Base-by-base conservation (phyloP, 2,113 vertebrate genomes). In the Agapornis roseicollis region DNA sequence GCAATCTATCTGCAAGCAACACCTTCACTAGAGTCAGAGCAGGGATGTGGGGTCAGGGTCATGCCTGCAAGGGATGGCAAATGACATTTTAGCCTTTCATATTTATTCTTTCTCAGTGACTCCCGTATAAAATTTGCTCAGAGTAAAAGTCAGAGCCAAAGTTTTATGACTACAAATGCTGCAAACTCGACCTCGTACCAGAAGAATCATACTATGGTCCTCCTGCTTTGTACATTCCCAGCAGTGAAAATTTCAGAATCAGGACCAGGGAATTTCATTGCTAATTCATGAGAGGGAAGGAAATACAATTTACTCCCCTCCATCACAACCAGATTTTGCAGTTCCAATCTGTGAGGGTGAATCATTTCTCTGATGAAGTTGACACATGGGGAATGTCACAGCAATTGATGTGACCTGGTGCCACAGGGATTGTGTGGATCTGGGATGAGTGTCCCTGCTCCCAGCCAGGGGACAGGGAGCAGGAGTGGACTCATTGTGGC, bases 1-100 rank as follows among this genome's bases (percentile, higher is more conserved):
- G 19, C 50, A 52, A 20, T 17, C 37, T 9, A 3, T 11, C 41
- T 50, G 73, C 35, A 15, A 1, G 71, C 29, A n/a, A 6, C 1
- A 0, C 6, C 70, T 17, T 24, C 39, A 0, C 3, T 0, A 22
- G 42, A 23, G 11, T 1, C 56, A 58, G 14, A 37, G 37, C 61
- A 35, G 79, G 35, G 19, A 1, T 2, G 41, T 2, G 5, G 25
- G 33, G 4, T 3, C 82, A 24, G 66, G 52, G 70, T 41, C 66
- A 1, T 0, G 4, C 76, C 53, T 16, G 63, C 55, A 50, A 58
- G 61, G 60, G 52, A 17, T 4, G 28, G 47, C 7, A 64, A 50
- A 46, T 11, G 49, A 41, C 79, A 58, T 13, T 64, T 41, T 17
- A 27, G n/a, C 2, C 1, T 35, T 70, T 53, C 39, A 16, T 76